Evolutionary conservation across 2,797 vertebrate species (phyloP), one percentile per base, ranked within the genome.

Genomic region (Molossus alvarezi): DNA sequence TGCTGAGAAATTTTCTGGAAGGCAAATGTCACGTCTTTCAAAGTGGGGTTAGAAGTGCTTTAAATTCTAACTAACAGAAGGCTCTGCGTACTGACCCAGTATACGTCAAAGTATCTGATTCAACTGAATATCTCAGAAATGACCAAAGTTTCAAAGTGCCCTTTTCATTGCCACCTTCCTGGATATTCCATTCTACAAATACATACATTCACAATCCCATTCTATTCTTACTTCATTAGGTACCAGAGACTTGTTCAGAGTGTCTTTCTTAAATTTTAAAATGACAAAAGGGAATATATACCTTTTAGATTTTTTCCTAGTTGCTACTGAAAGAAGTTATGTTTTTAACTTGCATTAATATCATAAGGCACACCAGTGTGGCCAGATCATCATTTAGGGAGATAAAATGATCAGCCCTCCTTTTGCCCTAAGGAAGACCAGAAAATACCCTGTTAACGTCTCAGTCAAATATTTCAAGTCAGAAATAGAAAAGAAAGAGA

Each of bases 1-100:
- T 72, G 25, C 83, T 45, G 64, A 81, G 57, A 73, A 60, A 37
- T 95, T 95, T 95, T 72, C 60, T 25, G 65, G 71, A 37, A 87
- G 60, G 57, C 85, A 86, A 83, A 79, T 58, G 17, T 41, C 58
- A 12, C 14, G 3, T 62, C 45, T 85, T 71, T 89, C 76, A 60
- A 72, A 67, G 33, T 58, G 1, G 27, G 76, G 25, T 60, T 69
- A 77, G 86, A 93, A 23, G 29, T 71, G 4, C 21, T 86, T 94
- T 58, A 72, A 65, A 6, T 37, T 15, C 41, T 6, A 83, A 75
- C 55, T 89, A 37, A 9, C 27, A 71, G 29, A 75, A 37, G 51
- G 21, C 37, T 45, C 12, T 62, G 14, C 7, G 8, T 25, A 9
- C 62, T 48, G 33, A 55, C 9, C 20, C 18, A 23, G 0, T 4